Base-by-base conservation (phyloP, 2,797 vertebrate genomes). In the Muscicapa striata region DNA sequence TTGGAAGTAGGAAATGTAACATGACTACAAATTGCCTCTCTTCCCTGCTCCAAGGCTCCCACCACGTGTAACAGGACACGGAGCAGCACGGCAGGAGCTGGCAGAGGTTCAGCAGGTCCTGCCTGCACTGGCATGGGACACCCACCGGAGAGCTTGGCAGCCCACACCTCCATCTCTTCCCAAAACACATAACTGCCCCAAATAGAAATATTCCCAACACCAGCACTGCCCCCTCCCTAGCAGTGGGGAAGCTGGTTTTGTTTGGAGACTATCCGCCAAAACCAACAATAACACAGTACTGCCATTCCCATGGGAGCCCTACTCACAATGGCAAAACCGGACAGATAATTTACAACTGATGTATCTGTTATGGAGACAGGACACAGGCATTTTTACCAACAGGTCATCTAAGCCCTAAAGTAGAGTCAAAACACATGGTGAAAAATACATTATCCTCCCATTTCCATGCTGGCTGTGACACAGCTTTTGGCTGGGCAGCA, bases 1-100 rank as follows among this genome's bases (percentile, higher is more conserved):
- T 83, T 87, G 66, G 80, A 87, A 96, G 94, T 94, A 96, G 97
- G 95, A 93, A 97, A 68, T 86, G 91, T 83, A 91, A 74, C 51
- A 55, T 40, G 66, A 57, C 61, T 86, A 76, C 87, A 81, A 67
- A 93, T 17, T 30, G 61, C 59, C 86, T 90, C 1, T 0, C 66
- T 51, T 84, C 24, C 63, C 81, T 0, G 0, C 49, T 54, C 81
- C 5, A 4, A 51, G 2, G 21, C 49, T 78, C 48, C 45, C 34
- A 34, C 59, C 14, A 0, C 0, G 1, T 34, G 64, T 64, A 43
- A 34, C 1, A 17, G 82, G 81, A 76, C 3, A 11, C 20, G 0
- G 11, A 64, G 48, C 7, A 43, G 72, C 63, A 24, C 7, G 13
- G 43, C 23, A 8, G 38, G 3, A 73, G 43, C 2, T 46, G 64